phyloP scores from a whole-genome alignment of 2,888 invertebrate species.

The Tetragonula carbonaria region DNA sequence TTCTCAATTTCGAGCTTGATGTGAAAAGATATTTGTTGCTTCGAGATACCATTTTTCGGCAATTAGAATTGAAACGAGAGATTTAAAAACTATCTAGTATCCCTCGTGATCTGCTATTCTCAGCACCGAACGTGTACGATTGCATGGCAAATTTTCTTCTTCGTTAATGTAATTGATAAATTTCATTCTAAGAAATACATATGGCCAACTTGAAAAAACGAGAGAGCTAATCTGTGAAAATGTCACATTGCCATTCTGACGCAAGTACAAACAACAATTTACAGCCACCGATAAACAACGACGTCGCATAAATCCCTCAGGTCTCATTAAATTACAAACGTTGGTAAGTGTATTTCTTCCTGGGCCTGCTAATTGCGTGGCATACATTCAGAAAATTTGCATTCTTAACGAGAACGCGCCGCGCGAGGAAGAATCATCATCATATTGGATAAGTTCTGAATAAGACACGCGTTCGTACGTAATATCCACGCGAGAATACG shows the following conservation, averaged over 20 bases:
- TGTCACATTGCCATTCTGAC: rapidly evolving
- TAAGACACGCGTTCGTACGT: conserved; percentile 3
- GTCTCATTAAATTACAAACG: neutral
- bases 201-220: no score
- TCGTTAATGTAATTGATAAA: no score
- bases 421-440: neutral
- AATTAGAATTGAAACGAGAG: neutral
- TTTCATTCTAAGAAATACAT: no score
- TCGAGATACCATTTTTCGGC: neutral
- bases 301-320: neutral
- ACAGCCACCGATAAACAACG: neutral
- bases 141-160: no score
- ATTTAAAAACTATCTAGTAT: no score
- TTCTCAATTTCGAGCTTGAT: neutral
- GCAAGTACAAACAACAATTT: neutral
- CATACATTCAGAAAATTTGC: neutral
- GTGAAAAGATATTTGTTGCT: no score
- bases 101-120: no score
- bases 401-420: neutral
- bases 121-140: no score
- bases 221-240: neutral
- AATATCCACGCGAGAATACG: conserved; percentile 11
- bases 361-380: neutral
- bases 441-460: conserved; percentile 1
- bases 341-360: neutral